phyloP scores from a whole-genome alignment of 2,888 invertebrate species.

The Ormia ochracea region DNA sequence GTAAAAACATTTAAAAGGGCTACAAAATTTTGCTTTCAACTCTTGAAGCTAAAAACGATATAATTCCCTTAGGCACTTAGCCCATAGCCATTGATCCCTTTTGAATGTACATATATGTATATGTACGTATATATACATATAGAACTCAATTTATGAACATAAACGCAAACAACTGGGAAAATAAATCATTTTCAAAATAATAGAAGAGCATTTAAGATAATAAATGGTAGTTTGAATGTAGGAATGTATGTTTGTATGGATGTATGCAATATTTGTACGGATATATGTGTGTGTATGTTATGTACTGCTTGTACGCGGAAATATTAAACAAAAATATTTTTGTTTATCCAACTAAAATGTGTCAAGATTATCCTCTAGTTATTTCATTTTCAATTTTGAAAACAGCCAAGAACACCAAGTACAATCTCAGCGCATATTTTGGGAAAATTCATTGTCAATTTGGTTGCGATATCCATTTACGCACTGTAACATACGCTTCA shows the following conservation, averaged over 20 bases:
- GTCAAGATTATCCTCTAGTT: slow-evolving; percentile 48
- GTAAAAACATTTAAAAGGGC: slow-evolving; percentile 16
- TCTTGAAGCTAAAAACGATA: slow-evolving; percentile 66
- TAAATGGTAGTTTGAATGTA: not conserved
- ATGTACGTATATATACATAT: not conserved
- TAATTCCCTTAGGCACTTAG: slow-evolving; percentile 67
- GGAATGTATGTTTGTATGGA: not conserved
- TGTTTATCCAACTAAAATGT: slow-evolving; percentile 32
- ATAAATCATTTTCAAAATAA: slow-evolving; percentile 26
- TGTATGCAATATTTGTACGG: too few species aligned
- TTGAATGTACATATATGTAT: too few species aligned
- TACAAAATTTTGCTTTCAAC: slow-evolving; percentile 69
- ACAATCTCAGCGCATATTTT: not conserved
- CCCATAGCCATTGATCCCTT: slow-evolving; percentile 71
- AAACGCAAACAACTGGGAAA: slow-evolving; percentile 12
- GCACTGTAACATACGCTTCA: not conserved
- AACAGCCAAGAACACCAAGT: not conserved
- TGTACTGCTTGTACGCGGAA: slow-evolving; percentile 29
- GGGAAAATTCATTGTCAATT: not conserved
- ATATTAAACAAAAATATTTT: slow-evolving; percentile 13
- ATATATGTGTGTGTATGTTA: too few species aligned
- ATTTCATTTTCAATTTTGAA: not conserved
- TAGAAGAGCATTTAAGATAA: not conserved
- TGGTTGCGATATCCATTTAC: slow-evolving; percentile 9
- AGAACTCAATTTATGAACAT: slow-evolving; percentile 11